Evolutionary conservation across 2,888 invertebrate genomes (phyloP), one percentile per base, ranked within the genome.

Genomic region (Catocala sponsa): DNA sequence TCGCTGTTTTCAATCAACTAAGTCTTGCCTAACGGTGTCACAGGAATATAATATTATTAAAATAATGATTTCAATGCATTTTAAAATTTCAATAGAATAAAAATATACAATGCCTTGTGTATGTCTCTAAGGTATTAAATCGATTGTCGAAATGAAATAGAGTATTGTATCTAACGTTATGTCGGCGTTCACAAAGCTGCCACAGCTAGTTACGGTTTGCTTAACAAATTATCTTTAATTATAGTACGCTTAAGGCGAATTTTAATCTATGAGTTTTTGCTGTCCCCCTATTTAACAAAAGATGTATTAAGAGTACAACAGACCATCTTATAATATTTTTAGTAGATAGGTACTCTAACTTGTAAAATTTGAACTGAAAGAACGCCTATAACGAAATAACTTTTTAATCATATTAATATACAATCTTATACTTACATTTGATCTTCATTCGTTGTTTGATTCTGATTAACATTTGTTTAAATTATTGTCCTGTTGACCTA

Each of bases 161-260:
- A 61, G 63, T 56, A 52, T 51, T 33, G 54, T 15, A 52, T 12
- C 7, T 41, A 58, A 60, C 65, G 56, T 81, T 85, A 80, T 86
- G 90, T 88, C 92, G 92, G 91, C 83, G 56, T 72, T 70, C 62
- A 74, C 90, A 91, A 91, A 91, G 88, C 74, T 63, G 70, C 69
- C 79, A 70, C 71, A 79, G 70, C 74, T 76, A 77, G 84, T 81
- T 83, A 87, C 86, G 88, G 87, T 86, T 89, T 88, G 88, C 86
- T 90, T 89, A 90, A 88, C 91, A 86, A 86, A 88, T 90, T 85
- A 86, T 90, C 87, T 85, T 88, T 92, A 92, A 92, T 92, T 91
- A 91, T 82, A 74, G 71, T 75, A 74, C 74, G 82, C 82, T 71
- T 72, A 81, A 79, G 76, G 81, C 80, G 78, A 80, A 74, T 72